These are phyloP conservation scores for Tinea trinotella DNA, from an alignment of 2,888 invertebrate genomes.

Conservation along the genomic window DNA sequence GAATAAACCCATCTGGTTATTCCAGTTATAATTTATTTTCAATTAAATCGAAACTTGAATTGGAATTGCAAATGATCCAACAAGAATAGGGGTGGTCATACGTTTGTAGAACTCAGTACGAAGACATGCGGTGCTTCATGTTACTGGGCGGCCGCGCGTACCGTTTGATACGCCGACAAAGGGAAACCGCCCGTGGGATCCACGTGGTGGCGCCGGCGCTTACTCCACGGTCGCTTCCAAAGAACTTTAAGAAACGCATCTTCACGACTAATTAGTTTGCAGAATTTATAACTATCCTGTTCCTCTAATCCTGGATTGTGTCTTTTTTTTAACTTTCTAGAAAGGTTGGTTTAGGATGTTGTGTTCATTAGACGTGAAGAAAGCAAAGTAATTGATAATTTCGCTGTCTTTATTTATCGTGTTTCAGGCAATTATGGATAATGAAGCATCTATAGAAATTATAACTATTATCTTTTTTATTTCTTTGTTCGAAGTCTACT, in stretches of 20 bases:
- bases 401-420: no score
- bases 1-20: no score
- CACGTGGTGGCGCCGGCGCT: constrained; percentile 32
- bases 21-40: no score
- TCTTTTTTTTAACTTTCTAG: not conserved
- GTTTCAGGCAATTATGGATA: no score
- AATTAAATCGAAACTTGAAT: no score
- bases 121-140: constrained; percentile 9
- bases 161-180: constrained; percentile 61
- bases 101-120: constrained; percentile 8
- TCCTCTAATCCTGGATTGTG: constrained; percentile 6
- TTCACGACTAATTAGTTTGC: constrained; percentile 16
- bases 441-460: no score
- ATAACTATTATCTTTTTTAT: no score
- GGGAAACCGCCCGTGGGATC: constrained; percentile 41
- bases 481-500: no score
- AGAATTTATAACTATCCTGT: constrained; percentile 10
- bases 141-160: constrained; percentile 29
- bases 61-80: not conserved
- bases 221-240: not conserved
- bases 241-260: constrained; percentile 7
- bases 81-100: not conserved
- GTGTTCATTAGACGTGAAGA: not conserved
- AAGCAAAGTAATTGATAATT: not conserved
- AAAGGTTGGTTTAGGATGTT: not conserved